A percentile compares a stretch with the other conserved stretches of the same genome.
These are phyloP conservation scores for Drosophila longiperda DNA, from an alignment of 2,888 invertebrate genomes.

Conservation along the genomic window DNA sequence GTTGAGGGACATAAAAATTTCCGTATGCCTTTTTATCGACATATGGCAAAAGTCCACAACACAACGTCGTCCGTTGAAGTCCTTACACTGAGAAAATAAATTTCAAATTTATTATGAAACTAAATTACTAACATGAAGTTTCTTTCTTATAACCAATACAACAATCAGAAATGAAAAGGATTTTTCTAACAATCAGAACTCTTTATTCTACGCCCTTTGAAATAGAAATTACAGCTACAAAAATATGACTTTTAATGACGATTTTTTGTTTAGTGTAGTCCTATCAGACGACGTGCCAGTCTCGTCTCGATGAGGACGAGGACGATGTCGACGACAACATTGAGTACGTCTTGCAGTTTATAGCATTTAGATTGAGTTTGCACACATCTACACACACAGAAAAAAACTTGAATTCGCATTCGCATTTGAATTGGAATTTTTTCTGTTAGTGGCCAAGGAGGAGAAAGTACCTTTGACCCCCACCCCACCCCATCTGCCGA, in stretches of 20 bases:
- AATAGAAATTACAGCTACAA: background rate
- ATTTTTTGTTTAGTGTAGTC: constrained; percentile 3
- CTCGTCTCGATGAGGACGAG: constrained; percentile 1
- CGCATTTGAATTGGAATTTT: constrained; percentile 65
- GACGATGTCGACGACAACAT: constrained; percentile 26
- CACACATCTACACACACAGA: constrained; percentile 59
- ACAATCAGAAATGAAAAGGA: too few species aligned
- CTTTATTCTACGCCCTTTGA: too few species aligned
- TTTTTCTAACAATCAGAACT: too few species aligned
- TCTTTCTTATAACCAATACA: background rate
- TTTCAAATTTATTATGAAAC: background rate
- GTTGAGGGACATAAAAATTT: constrained; percentile 81
- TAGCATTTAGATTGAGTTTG: constrained; percentile 77
- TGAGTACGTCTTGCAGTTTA: constrained; percentile 74
- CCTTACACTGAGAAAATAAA: constrained; percentile 10
- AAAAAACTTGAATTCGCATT: constrained; percentile 52
- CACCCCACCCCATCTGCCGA: constrained; percentile 3
- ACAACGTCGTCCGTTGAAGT: constrained; percentile 44
- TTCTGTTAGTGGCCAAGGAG: constrained; percentile 66
- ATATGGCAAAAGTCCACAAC: constrained; percentile 48
- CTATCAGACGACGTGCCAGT: constrained; percentile 38
- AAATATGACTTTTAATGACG: background rate
- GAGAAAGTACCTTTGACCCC: constrained; percentile 37
- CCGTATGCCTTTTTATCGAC: constrained; percentile 74
- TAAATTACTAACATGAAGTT: background rate